phyloP scores from a whole-genome alignment of 2,113 vertebrate genomes.

The Psittacus erithacus region DNA sequence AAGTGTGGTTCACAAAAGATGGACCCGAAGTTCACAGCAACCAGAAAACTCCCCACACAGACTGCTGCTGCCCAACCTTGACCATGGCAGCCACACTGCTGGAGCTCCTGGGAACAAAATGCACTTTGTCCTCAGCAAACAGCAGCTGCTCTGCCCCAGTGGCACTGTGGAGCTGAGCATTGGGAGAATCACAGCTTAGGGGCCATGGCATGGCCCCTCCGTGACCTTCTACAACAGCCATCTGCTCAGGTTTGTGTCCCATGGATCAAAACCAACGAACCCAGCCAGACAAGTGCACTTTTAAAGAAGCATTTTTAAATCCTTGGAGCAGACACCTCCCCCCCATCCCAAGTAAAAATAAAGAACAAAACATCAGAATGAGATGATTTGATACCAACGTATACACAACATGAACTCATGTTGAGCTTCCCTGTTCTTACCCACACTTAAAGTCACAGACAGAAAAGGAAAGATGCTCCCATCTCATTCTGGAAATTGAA shows the following conservation, averaged over 20 bases:
- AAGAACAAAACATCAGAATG: conserved; percentile 78
- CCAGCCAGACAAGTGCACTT: neutral
- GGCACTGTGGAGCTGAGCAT: neutral
- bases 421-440: conserved; percentile 53
- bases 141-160: neutral
- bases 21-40: neutral
- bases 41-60: neutral
- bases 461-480: conserved; percentile 84
- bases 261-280: neutral
- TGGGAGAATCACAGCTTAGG: neutral
- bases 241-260: conserved; percentile 38
- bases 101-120: neutral
- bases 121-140: neutral
- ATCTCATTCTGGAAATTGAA: conserved; percentile 82
- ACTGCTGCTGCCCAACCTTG: neutral
- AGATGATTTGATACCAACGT: conserved; percentile 77
- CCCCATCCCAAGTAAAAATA: conserved; percentile 63
- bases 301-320: conserved; percentile 75
- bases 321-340: conserved; percentile 72
- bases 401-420: conserved; percentile 58
- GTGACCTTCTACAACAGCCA: neutral
- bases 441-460: conserved; percentile 58
- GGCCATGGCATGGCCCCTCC: neutral
- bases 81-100: fast-evolving
- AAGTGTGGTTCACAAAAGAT: neutral